Evolutionary conservation across 1,140 invertebrate genomes (phyloP), one percentile per base, ranked within the genome.

Genomic region (Liolophura sinensis): DNA sequence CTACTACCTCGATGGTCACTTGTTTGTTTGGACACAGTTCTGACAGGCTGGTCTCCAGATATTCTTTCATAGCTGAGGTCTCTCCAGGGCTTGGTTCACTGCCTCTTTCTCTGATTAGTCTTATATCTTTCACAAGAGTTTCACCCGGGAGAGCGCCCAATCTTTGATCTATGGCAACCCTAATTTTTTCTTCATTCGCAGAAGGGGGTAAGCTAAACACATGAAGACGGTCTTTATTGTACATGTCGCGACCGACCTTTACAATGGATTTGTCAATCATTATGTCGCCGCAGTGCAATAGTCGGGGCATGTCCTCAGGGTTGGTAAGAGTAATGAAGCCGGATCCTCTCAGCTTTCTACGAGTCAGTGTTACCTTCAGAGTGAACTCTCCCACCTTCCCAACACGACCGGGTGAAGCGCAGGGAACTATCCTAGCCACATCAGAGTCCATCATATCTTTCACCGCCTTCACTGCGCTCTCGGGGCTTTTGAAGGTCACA

Each of bases 241-340:
- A 52, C 40, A 14, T 50, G 20, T 57, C 25, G 24, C 20, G 0
- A n/a, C 46, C 49, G 46, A 63, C 40, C 14, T 6, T n/a, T 16
- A 60, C 54, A n/a, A 12, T 1, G 14, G 46, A 48, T 31, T 24
- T 22, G 11, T 52, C 51, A 16, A 67, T 31, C 6, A 25, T 0
- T 12, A 70, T 14, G n/a, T 6, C 9, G 12, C 27, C 18, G 5
- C 24, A 14, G 25, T 20, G 15, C 1, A 62, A 40, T 40, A 48
- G 47, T 7, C 7, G 1, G 7, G 51, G n/a, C 50, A 55, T n/a
- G 51, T 66, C 25, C 16, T 64, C 70, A 11, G 54, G 47, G 46
- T 56, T 18, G 6, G n/a, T 56, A 62, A 62, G 62, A 22, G 46
- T 54, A 20, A 67, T 47, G 47, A 62, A 67, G 1, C 60, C 65